These are phyloP conservation scores for Micrastur ruficollis DNA, from an alignment of 2,797 vertebrate species.

Conservation along the genomic window DNA sequence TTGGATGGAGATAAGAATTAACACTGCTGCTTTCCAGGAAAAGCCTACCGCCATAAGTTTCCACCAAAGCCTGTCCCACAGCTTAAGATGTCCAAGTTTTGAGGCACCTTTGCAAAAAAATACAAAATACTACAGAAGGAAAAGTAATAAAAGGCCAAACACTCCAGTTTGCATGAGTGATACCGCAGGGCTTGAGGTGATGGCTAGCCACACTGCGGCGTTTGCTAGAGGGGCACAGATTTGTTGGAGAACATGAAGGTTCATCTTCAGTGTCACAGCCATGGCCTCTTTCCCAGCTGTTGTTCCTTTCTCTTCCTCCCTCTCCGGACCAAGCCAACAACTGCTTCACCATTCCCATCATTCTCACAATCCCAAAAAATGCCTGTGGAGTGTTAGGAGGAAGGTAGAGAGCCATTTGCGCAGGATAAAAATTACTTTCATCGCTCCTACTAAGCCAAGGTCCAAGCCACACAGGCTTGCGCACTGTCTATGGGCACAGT, in stretches of 20 bases:
- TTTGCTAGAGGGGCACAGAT: not conserved
- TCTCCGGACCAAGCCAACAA: not conserved
- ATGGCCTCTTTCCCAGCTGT: not conserved
- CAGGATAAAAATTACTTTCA: not conserved
- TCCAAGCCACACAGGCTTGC: not conserved
- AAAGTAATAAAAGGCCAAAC: not conserved
- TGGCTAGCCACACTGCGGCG: not conserved
- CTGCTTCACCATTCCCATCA: not conserved
- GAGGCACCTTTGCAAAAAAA: not conserved
- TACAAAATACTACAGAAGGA: not conserved
- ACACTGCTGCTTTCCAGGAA: not conserved
- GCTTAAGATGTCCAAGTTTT: not conserved
- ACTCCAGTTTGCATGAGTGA: not conserved
- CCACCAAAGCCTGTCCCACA: not conserved
- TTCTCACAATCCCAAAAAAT: not conserved
- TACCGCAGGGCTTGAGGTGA: not conserved
- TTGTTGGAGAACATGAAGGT: not conserved
- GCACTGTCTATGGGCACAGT: not conserved
- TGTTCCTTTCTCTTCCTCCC: not conserved
- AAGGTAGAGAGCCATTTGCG: not conserved
- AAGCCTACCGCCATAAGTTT: not conserved
- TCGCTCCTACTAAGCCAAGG: not conserved
- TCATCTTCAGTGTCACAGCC: not conserved
- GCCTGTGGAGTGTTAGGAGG: not conserved
- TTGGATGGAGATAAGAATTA: conserved; percentile 25